A percentile compares a stretch with the other conserved stretches of the same genome.
Conservation (phyloP, 2,113 vertebrate species). For the Pomatorhinus ruficollis region DNA sequence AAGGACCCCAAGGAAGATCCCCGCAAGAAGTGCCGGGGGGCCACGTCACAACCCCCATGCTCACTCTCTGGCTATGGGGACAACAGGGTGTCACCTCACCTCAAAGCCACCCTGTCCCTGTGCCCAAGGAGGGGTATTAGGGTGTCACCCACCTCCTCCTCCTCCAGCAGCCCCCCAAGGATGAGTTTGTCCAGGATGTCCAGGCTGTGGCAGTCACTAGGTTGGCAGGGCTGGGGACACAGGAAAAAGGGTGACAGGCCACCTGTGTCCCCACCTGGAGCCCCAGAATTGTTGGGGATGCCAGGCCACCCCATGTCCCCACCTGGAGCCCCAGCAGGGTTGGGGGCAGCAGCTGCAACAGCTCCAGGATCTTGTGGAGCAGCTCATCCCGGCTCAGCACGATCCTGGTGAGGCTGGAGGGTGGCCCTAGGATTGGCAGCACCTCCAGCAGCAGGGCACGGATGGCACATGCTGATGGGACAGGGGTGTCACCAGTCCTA, state of each 20-base stretch:
- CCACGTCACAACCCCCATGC: conserved; percentile 74
- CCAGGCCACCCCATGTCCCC: background rate
- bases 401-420: conserved; percentile 67
- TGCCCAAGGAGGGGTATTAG: fast-evolving
- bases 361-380: conserved; percentile 76
- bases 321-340: conserved; percentile 78
- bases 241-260: background rate
- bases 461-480: conserved; percentile 83
- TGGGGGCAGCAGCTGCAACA: conserved; percentile 83
- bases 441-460: conserved; percentile 81
- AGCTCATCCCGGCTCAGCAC: conserved; percentile 82
- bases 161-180: conserved; percentile 85
- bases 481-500: fast-evolving
- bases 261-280: conserved; percentile 64
- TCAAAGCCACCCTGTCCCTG: background rate
- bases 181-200: conserved; percentile 89
- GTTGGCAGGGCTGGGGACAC: conserved; percentile 84
- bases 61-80: background rate
- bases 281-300: conserved; percentile 61
- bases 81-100: background rate
- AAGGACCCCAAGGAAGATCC: background rate
- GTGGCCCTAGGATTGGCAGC: conserved; percentile 41
- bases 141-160: conserved; percentile 83
- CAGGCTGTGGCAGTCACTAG: conserved; percentile 75
- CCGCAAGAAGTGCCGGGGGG: conserved; percentile 33